Conservation (phyloP, 2,797 vertebrate genomes). For the Enteromius argenteus region DNA sequence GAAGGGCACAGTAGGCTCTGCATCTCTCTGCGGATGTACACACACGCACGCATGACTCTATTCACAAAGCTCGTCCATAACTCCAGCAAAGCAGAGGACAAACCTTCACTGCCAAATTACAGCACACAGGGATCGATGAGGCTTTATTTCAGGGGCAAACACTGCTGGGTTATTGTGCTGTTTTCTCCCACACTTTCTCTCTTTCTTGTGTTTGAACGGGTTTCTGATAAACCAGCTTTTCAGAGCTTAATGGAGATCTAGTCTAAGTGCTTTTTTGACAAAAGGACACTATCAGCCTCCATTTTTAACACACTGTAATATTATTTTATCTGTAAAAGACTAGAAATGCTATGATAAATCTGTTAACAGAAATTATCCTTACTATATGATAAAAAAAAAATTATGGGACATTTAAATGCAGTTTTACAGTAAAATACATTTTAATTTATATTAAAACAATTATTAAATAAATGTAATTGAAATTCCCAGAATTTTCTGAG, state of each 20-base stretch:
- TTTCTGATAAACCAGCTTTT: conserved; percentile 29
- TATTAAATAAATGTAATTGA: too few relatives aligned
- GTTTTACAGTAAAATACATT: background rate
- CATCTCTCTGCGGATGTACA: conserved; percentile 49
- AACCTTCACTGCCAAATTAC: conserved; percentile 59
- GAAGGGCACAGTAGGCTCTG: conserved; percentile 33
- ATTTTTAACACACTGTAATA: background rate
- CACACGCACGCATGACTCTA: conserved; percentile 40
- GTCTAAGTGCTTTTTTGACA: background rate
- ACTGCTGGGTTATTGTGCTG: conserved; percentile 10
- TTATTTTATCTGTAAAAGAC: background rate
- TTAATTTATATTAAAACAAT: too few relatives aligned
- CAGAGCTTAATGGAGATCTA: conserved; percentile 16
- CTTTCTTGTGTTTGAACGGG: conserved; percentile 1
- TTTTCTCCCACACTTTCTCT: background rate
- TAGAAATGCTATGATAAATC: background rate
- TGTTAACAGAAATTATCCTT: background rate
- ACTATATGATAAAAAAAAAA: background rate
- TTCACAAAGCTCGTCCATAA: conserved; percentile 53
- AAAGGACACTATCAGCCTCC: background rate
- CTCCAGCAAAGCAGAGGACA: conserved; percentile 46
- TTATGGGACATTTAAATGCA: background rate
- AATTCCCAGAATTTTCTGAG: too few relatives aligned
- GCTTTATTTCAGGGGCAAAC: conserved; percentile 60
- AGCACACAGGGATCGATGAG: conserved; percentile 53